phyloP scores from a whole-genome alignment of 2,888 invertebrate species.

The Lasioglossum pauxillum region DNA sequence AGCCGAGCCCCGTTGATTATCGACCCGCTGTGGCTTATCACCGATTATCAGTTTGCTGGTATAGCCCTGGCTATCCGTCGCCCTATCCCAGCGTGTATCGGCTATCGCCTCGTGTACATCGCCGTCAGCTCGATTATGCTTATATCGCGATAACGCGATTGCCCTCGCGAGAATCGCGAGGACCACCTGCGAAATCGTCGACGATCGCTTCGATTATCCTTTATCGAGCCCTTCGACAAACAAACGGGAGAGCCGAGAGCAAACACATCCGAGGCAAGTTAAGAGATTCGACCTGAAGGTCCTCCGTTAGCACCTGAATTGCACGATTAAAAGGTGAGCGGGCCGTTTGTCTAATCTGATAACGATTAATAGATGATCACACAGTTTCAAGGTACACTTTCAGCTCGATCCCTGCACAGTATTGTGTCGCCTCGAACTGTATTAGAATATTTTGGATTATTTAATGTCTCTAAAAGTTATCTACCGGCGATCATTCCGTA shows the following conservation, averaged over 20 bases:
- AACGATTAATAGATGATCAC: background rate
- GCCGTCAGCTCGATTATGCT: constrained; percentile 56
- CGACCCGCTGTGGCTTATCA: constrained; percentile 66
- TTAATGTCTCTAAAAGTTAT: no score
- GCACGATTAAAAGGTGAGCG: background rate
- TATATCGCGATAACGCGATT: constrained; percentile 51
- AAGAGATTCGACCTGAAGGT: background rate
- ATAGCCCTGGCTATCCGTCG: constrained; percentile 49
- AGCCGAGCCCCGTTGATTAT: constrained; percentile 66
- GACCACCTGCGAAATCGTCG: background rate
- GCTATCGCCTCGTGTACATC: constrained; percentile 45
- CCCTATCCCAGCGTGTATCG: constrained; percentile 24
- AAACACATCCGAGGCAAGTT: background rate
- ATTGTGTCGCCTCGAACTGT: no score
- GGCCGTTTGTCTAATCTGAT: background rate
- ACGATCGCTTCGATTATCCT: background rate
- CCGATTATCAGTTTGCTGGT: constrained; percentile 60
- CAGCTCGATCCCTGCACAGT: background rate
- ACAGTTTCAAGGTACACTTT: background rate
- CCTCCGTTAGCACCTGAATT: background rate
- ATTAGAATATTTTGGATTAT: no score
- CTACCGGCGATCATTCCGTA: no score
- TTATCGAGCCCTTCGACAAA: background rate
- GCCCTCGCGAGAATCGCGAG: constrained; percentile 34
- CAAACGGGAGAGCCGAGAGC: background rate